Percentiles rank a stretch among this genome's conserved stretches.
Conservation (phyloP, 2,888 invertebrate species). For the Dysmachus trigonus region DNA sequence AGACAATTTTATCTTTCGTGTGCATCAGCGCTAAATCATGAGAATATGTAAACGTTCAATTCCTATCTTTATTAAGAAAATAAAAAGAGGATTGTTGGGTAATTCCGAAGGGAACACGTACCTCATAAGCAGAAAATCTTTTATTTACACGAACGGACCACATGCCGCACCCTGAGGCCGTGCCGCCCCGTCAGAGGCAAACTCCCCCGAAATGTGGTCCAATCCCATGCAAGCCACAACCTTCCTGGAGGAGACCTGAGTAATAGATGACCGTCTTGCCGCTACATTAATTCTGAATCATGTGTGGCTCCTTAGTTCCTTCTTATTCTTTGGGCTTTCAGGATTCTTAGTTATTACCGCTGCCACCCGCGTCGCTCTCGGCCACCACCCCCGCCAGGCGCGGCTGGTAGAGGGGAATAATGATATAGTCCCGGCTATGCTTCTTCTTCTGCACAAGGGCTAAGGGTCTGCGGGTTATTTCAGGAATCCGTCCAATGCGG, state of each 20-base stretch:
- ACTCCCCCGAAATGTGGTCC: neutral
- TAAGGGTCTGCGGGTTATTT: slow-evolving; percentile 39
- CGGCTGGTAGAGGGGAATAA: slow-evolving; percentile 4
- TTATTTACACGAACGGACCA: neutral
- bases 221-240: slow-evolving; percentile 10
- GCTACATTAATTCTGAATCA: slow-evolving; percentile 51
- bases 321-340: slow-evolving; percentile 47
- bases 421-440: neutral
- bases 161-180: neutral
- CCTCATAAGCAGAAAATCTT: neutral
- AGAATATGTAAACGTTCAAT: neutral
- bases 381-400: neutral
- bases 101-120: neutral
- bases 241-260: slow-evolving; percentile 23
- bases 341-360: slow-evolving; percentile 44
- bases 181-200: neutral
- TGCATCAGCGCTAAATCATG: neutral
- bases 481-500: slow-evolving; percentile 36
- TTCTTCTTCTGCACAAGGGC: neutral
- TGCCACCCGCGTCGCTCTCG: neutral
- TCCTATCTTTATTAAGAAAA: neutral
- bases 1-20: neutral
- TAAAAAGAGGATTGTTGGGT: neutral
- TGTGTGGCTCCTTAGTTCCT: slow-evolving; percentile 48
- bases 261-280: slow-evolving; percentile 51